Evolutionary conservation across 2,888 invertebrate genomes (phyloP).

Genomic region (Temnothorax ravouxi): DNA sequence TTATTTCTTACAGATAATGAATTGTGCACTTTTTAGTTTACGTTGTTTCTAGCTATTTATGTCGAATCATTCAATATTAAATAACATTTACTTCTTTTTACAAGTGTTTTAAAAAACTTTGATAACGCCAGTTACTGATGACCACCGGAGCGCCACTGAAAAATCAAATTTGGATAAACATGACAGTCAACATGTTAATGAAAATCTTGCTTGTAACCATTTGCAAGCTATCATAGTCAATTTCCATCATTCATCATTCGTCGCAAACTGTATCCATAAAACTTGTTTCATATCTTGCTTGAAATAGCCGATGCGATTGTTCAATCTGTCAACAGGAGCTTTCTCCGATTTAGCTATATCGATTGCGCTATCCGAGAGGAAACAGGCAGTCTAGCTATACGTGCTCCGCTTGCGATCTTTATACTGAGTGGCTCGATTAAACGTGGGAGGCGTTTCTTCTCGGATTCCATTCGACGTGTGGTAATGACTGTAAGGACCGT

Average conservation of each 20-base stretch:
- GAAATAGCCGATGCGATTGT: not conserved
- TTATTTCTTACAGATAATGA: not conserved
- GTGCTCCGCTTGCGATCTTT: conserved; percentile 54
- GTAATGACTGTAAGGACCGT: conserved; percentile 62
- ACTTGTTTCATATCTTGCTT: not conserved
- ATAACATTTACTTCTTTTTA: not conserved
- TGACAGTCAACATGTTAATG: not conserved
- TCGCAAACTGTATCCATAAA: not conserved
- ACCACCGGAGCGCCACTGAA: not conserved
- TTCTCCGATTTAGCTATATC: conserved; percentile 17
- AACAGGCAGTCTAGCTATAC: conserved; percentile 50
- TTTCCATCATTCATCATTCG: not conserved
- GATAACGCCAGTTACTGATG: not conserved
- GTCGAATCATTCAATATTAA: not conserved
- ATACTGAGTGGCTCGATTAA: conserved; percentile 65
- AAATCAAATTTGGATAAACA: not conserved
- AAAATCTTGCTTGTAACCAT: not conserved
- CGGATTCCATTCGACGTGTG: conserved; percentile 57
- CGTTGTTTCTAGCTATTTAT: not conserved
- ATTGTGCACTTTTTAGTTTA: not conserved
- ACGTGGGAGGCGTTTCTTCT: conserved; percentile 61
- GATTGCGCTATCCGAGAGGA: conserved; percentile 44
- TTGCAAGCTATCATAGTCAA: not conserved
- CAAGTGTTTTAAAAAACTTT: not conserved
- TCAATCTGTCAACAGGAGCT: conserved; percentile 33